Evolutionary conservation across 2,888 invertebrate genomes (phyloP), one percentile per base, ranked within the genome.

Genomic region (Tineola bisselliella): DNA sequence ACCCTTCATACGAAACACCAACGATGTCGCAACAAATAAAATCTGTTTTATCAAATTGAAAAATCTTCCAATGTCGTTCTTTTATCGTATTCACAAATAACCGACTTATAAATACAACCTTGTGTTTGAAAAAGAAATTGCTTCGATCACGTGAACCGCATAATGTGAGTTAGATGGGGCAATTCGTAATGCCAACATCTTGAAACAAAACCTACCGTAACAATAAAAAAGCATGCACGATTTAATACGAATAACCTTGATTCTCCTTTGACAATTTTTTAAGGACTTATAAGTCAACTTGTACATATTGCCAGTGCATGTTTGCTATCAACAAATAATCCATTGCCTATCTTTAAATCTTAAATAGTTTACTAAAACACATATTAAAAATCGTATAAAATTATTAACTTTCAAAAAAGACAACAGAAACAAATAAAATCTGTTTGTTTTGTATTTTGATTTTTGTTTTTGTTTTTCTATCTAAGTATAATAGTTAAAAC

Each of bases 141-240:
- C 62, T 74, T 74, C 54, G 66, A 77, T 83, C 86, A 83, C 83
- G 84, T 17, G 15, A 48, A 10, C 48, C 48, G 3, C 48, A 15
- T 80, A 79, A 83, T 79, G 76, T 71, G 74, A 81, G 68, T 79
- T 79, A 74, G 72, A 83, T 79, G 71, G 74, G 70, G 67, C 70
- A 67, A 72, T 71, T 58, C 58, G 70, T 76, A 48, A 48, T 17
- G 48, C 5, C 15, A 48, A 38, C 76, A 76, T 77, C 79, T 81
- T 77, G 15, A 17, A 17, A 75, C 77, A 70, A 73, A 79, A 77
- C 75, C 77, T 77, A 68, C 76, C 77, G 66, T 76, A 77, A 81
- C 76, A 66, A 70, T 70, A 69, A 72, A 71, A 48, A 38, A 38
- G 10, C 6, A 6, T 43, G 13, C 43, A 43, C 43, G 15, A 48